A percentile compares a stretch with the other conserved stretches of the same genome.
Evolutionary conservation across 2,888 invertebrate genomes (phyloP).

Genomic region (Chesias legatella): DNA sequence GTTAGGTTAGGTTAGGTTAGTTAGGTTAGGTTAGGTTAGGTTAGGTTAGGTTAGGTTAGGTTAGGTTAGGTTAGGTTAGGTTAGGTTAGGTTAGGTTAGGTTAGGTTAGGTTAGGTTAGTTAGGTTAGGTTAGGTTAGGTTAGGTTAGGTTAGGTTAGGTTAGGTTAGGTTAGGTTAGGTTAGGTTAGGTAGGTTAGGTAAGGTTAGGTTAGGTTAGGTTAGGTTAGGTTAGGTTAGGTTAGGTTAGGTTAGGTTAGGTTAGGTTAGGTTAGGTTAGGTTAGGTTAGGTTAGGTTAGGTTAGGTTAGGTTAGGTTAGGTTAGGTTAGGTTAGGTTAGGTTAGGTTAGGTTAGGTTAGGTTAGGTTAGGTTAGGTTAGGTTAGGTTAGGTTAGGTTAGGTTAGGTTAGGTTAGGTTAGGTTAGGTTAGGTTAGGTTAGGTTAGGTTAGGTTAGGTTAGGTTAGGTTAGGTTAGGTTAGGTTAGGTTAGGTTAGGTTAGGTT

Average conservation of each 20-base stretch:
- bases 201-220: conserved; percentile 1
- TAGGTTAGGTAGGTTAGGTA: conserved; percentile 4
- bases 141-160: too few relatives aligned
- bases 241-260: conserved; percentile 4
- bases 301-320: conserved; percentile 1
- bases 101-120: conserved; percentile 20
- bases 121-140: conserved; percentile 16
- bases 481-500: too few relatives aligned
- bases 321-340: conserved; percentile 1
- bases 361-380: conserved; percentile 24
- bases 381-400: conserved; percentile 26
- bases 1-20: conserved; percentile 22
- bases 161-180: conserved; percentile 14
- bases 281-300: conserved; percentile 1
- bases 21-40: conserved; percentile 23
- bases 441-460: conserved; percentile 22
- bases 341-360: conserved; percentile 9
- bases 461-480: conserved; percentile 20
- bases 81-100: too few relatives aligned
- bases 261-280: conserved; percentile 1
- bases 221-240: conserved; percentile 5
- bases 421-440: conserved; percentile 20
- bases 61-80: conserved; percentile 16
- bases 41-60: conserved; percentile 20
- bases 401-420: conserved; percentile 25